These are phyloP conservation scores for Aphrocallistes beatrix DNA, from an alignment of 37 sponge, comb jelly and placozoan genomes.

Conservation along the genomic window DNA sequence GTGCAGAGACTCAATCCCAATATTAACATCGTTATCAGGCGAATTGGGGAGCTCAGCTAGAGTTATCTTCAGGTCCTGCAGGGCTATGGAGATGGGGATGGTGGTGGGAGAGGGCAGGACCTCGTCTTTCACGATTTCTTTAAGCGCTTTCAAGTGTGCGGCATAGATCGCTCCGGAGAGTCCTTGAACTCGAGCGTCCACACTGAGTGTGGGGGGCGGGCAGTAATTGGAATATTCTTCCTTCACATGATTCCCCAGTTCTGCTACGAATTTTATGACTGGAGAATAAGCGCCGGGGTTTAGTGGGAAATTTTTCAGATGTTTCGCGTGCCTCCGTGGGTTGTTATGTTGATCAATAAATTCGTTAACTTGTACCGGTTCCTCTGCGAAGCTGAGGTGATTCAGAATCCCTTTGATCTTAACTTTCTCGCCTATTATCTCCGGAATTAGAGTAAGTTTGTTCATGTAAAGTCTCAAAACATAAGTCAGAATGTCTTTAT, in stretches of 20 bases:
- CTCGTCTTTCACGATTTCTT: background rate
- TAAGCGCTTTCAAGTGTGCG: background rate
- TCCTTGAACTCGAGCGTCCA: background rate
- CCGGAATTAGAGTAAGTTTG: background rate
- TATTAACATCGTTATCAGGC: background rate
- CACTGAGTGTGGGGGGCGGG: background rate
- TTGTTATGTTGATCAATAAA: background rate
- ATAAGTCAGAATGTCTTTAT: background rate
- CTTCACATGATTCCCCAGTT: background rate
- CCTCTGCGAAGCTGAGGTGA: background rate
- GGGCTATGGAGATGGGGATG: background rate
- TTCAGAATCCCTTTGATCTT: background rate
- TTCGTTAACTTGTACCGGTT: background rate
- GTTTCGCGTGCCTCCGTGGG: background rate
- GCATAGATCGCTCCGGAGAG: background rate
- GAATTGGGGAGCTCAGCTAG: background rate
- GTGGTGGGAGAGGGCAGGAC: background rate
- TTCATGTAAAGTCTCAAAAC: background rate
- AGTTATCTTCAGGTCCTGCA: slow-evolving; percentile 12
- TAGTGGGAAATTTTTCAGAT: background rate
- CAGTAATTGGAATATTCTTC: background rate
- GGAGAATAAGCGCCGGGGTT: background rate
- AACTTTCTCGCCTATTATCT: background rate
- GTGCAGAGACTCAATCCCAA: background rate
- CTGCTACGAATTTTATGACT: background rate